Evolutionary conservation across 2,113 vertebrate genomes (phyloP).

Genomic region (Tiliqua scincoides): DNA sequence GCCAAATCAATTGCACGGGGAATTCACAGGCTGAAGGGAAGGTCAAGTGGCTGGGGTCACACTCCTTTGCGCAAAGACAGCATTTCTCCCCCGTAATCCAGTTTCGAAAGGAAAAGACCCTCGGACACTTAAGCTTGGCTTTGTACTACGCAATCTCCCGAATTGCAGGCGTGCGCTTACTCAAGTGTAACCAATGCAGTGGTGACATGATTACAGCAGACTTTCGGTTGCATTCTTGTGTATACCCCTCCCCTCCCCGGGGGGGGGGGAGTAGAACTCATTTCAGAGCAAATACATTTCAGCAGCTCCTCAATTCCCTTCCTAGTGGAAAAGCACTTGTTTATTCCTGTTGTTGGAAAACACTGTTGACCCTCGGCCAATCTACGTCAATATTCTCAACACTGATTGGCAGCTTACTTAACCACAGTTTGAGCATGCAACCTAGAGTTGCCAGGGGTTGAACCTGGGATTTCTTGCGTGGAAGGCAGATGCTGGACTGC

Average conservation of each 20-base stretch:
- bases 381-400: too few relatives aligned
- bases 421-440: too few relatives aligned
- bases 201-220: not conserved
- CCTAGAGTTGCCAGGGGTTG: too few relatives aligned
- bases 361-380: too few relatives aligned
- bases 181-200: not conserved
- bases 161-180: accelerated
- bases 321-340: not conserved
- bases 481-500: too few relatives aligned
- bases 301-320: too few relatives aligned
- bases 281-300: not conserved
- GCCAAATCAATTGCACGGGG: not conserved
- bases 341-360: not conserved
- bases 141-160: not conserved
- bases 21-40: slow-evolving; percentile 24
- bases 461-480: too few relatives aligned
- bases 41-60: not conserved
- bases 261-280: not conserved
- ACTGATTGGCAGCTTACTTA: too few relatives aligned
- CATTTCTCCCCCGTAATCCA: not conserved
- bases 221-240: not conserved
- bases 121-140: not conserved
- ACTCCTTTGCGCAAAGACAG: not conserved
- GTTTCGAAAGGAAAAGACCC: slow-evolving; percentile 13
- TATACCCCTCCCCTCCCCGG: not conserved